A percentile compares a stretch with the other conserved stretches of the same genome.
These are phyloP conservation scores for Octonoba sinensis DNA, from an alignment of 2,888 invertebrate species.

Conservation along the genomic window DNA sequence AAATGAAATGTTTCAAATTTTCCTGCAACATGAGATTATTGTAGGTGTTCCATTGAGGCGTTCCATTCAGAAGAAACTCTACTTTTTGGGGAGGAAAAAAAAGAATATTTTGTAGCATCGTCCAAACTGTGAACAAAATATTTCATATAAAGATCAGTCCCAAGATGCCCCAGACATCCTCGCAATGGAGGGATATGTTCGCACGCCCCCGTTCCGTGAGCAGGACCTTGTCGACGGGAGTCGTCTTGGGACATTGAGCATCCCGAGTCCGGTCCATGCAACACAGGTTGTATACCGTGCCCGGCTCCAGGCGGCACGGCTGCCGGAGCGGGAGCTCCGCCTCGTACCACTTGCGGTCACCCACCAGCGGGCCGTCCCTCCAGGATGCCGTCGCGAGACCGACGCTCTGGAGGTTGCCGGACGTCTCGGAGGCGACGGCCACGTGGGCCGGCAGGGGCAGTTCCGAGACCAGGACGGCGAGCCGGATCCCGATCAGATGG, in stretches of 20 bases:
- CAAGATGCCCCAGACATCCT: conserved; percentile 34
- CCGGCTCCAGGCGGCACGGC: conserved; percentile 31
- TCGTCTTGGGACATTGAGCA: conserved; percentile 23
- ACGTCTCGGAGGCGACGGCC: neutral
- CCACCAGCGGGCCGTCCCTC: conserved; percentile 22
- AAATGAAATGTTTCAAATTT: too few relatives aligned
- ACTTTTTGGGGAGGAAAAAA: too few relatives aligned
- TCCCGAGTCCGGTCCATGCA: conserved; percentile 2
- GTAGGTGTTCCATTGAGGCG: too few relatives aligned
- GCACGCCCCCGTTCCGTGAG: conserved; percentile 19
- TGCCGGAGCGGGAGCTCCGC: conserved; percentile 17
- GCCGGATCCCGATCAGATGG: conserved; percentile 39
- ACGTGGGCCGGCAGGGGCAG: conserved; percentile 8
- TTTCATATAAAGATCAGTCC: conserved; percentile 39
- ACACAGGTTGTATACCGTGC: conserved; percentile 28
- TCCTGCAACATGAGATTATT: too few relatives aligned
- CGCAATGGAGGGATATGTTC: conserved; percentile 44
- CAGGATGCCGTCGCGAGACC: conserved; percentile 28
- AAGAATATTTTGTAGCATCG: too few relatives aligned
- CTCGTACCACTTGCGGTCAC: conserved; percentile 29
- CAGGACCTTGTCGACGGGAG: neutral
- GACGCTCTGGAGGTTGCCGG: conserved; percentile 2
- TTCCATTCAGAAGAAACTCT: too few relatives aligned
- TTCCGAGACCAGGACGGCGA: conserved; percentile 25
- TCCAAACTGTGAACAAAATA: neutral